phyloP scores from a whole-genome alignment of 1,140 invertebrate species.

The Ostrea edulis region DNA sequence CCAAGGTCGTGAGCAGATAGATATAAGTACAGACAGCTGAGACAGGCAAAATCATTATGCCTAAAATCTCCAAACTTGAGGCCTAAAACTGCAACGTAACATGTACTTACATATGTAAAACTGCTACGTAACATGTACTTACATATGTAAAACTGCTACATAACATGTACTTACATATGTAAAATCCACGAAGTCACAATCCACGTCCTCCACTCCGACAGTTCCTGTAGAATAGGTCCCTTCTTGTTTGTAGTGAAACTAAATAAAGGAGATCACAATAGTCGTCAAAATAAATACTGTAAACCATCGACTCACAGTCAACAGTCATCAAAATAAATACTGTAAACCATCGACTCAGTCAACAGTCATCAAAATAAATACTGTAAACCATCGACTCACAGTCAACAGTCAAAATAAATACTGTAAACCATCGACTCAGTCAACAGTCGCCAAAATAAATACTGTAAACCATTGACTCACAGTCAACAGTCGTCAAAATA shows the following conservation, averaged over 20 bases:
- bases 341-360: too few relatives aligned
- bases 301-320: neutral
- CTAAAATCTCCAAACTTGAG: neutral
- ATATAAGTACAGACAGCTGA: neutral
- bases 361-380: neutral
- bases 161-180: constrained; percentile 87
- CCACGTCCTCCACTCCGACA: constrained; percentile 95
- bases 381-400: too few relatives aligned
- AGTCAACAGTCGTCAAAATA: neutral
- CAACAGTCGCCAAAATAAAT: neutral
- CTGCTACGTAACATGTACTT: constrained; percentile 71
- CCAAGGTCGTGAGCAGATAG: too few relatives aligned
- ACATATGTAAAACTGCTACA: constrained; percentile 85
- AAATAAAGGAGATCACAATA: constrained; percentile 50
- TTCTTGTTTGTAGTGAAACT: constrained; percentile 95
- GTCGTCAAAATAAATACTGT: neutral
- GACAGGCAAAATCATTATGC: neutral
- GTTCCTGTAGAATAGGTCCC: constrained; percentile 96
- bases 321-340: neutral
- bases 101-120: constrained; percentile 91
- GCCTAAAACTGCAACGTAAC: neutral
- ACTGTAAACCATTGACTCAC: neutral
- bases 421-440: too few relatives aligned
- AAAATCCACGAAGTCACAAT: constrained; percentile 98
- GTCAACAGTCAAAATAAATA: neutral